Base-by-base conservation (phyloP, 2,888 invertebrate species). In the Hemaris fuciformis region DNA sequence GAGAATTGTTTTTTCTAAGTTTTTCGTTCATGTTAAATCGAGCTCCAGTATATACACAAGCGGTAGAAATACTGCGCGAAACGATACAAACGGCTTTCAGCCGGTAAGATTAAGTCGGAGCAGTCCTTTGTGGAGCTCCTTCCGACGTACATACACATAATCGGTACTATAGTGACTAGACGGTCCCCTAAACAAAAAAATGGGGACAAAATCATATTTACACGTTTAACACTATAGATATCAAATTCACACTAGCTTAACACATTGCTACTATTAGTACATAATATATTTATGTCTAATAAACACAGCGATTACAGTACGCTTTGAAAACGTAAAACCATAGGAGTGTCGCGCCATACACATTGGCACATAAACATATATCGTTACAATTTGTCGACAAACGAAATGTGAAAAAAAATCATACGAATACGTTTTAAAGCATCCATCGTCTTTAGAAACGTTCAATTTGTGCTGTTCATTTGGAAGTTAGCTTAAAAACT, bases 91-190 rank as follows among this genome's bases (percentile, higher is more conserved):
- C 65, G 85, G 81, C 83, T 84, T 75, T 71, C 20, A 84, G 84
- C 83, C 83, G n/a, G n/a, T n/a, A 62, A 62, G 67, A 64, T 64
- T 64, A 57, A 65, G 64, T 60, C 66, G 59, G 23, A 70, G 66
- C 59, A 62, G 64, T 63, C 43, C 34, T 22, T 20, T 31, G 43
- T 7, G 22, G 60, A 20, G 25, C 31, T 45, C 61, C 57, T 13
- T 6, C 27, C 58, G 61, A 57, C 43, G n/a, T n/a, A 59, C 25
- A 59, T 46, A 48, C 22, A 57, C 70, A 81, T 79, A 77, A n/a
- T 74, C 79, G 77, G 79, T 84, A 84, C 74, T 70, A 79, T 85
- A 88, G 84, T 91, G 91, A 91, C 91, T 91, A 91, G 91, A 91
- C 73, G 69, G 71, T 73, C 88, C 86, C 84, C 79, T 62, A 66